A percentile compares a stretch with the other conserved stretches of the same genome.
Evolutionary conservation across 2,113 vertebrate species (phyloP).

Genomic region (Callospermophilus lateralis): DNA sequence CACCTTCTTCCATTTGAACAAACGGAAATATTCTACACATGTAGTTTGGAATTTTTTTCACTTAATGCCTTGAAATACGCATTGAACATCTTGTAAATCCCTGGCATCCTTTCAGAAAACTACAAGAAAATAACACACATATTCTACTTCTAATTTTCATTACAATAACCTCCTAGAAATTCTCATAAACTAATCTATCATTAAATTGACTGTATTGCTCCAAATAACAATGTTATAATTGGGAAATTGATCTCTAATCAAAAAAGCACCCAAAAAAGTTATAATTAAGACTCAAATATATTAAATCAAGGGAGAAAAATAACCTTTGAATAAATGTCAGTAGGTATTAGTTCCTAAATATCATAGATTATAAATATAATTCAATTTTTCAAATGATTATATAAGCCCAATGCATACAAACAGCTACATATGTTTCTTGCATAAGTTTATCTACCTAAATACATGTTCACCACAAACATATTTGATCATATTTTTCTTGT

Average conservation of each 20-base stretch:
- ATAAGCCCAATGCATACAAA: neutral
- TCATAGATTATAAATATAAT: neutral
- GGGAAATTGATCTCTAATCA: neutral
- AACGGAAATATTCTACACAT: conserved; percentile 15
- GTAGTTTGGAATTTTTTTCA: neutral
- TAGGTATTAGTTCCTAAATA: neutral
- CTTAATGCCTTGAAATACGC: neutral
- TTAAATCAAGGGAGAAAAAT: conserved; percentile 3
- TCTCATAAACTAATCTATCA: neutral
- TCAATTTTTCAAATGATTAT: conserved; percentile 33
- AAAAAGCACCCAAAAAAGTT: neutral
- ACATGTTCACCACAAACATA: neutral
- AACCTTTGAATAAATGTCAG: neutral
- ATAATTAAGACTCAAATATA: conserved; percentile 2
- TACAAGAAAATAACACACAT: neutral
- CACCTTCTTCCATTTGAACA: neutral
- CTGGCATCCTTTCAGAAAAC: neutral
- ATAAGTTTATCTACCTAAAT: conserved; percentile 27
- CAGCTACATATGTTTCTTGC: neutral
- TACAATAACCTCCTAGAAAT: neutral
- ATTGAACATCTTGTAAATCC: neutral
- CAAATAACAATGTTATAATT: neutral
- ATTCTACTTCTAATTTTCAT: neutral
- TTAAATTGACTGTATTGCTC: neutral
- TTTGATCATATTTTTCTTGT: neutral